Base-by-base conservation (phyloP, 23 tunicate genomes). In the Halocynthia aurantium region DNA sequence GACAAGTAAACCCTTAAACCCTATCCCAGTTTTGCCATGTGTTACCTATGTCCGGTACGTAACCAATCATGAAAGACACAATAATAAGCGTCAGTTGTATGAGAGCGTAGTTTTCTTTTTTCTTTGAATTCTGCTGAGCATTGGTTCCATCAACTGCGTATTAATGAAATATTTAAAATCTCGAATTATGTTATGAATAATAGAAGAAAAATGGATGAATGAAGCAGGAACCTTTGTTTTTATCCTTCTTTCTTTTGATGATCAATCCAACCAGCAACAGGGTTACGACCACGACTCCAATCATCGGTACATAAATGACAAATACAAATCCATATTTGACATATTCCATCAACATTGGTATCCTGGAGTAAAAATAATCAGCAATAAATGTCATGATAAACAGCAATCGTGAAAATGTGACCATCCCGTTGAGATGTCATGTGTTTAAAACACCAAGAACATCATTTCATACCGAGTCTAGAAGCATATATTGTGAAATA, bases 21-120 rank as follows among this genome's bases (percentile, higher is more conserved):
- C 15, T 58, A 4, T 58, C 72, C 20, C 2, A 67, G 22, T 18
- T n/a, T 11, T 17, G 21, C 19, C 56, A 11, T 66, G 44, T 31
- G 44, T 72, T 44, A 72, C 76, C 50, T 11, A 72, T 13, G 57
- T 72, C 76, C 11, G 76, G 76, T 13, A 72, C n/a, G 5, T 72
- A 72, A 10, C 76, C 76, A 11, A 72, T 17, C 57, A 72, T 21
- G 18, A 72, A 72, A 40, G 76, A 72, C 10, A 56, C 76, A 12
- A 72, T 72, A 13, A 72, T 72, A 12, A 72, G 56, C 10, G 57
- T 12, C 13, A 72, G 57, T 4, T 72, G 76, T 11, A 72, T 72
- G 13, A 72, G 76, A 50, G 76, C 76, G 13, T 44, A 50, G 52
- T 72, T 72, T 51, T 72, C 76, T 5, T 72, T 72, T 72, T 51